phyloP scores from a whole-genome alignment of 2,113 vertebrate species.

The Oncorhynchus nerka region DNA sequence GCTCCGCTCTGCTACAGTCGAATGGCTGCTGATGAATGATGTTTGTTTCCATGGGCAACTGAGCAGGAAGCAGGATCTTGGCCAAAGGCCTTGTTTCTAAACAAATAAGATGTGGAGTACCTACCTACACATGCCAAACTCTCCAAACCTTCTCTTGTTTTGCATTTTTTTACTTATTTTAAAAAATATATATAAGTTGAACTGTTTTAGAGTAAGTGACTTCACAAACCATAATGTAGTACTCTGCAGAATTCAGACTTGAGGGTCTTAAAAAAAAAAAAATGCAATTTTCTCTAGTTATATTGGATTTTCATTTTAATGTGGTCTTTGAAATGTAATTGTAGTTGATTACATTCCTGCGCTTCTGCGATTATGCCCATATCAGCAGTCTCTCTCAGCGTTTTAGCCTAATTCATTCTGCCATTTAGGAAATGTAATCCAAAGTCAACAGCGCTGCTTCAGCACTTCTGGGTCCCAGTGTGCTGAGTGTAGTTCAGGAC shows the following conservation, averaged over 20 bases:
- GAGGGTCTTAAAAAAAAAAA: slow-evolving; percentile 10
- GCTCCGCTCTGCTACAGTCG: too few species aligned
- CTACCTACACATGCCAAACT: neutral
- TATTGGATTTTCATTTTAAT: slow-evolving; percentile 43
- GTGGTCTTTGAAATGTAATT: slow-evolving; percentile 51
- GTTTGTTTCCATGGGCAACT: neutral
- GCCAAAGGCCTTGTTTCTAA: neutral
- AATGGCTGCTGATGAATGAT: neutral
- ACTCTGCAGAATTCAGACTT: neutral
- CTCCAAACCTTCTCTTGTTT: neutral
- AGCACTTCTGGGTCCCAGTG: neutral
- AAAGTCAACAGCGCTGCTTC: slow-evolving; percentile 18
- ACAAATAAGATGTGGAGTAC: neutral
- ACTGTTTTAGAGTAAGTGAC: slow-evolving; percentile 3
- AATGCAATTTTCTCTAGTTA: neutral
- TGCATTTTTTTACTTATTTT: neutral
- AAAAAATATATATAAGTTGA: neutral
- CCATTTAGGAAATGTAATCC: slow-evolving; percentile 61
- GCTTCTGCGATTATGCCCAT: slow-evolving; percentile 43
- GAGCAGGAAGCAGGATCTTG: neutral
- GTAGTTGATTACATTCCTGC: slow-evolving; percentile 37
- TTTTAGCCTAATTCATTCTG: slow-evolving; percentile 53
- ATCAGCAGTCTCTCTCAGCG: slow-evolving; percentile 46
- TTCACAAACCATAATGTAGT: neutral
- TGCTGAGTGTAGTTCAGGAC: neutral